phyloP scores from a whole-genome alignment of 2,113 vertebrate genomes.

The Mormoops blainvillei region DNA sequence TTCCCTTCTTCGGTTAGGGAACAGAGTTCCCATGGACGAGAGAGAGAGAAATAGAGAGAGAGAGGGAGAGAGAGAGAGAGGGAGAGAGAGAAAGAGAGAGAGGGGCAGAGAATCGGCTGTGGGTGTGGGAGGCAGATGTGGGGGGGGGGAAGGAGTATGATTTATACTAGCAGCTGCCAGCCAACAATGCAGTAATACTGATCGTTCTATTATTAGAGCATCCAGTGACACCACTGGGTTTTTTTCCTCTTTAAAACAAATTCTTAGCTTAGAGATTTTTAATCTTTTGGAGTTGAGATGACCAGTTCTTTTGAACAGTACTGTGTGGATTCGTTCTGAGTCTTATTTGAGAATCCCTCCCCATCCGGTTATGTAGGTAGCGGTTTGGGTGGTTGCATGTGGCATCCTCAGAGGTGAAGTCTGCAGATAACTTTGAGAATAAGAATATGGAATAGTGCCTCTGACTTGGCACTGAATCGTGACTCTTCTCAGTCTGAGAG shows the following conservation, averaged over 20 bases:
- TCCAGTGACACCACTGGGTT: neutral
- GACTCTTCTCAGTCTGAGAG: neutral
- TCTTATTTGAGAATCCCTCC: neutral
- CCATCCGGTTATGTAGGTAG: neutral
- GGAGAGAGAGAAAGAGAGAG: too few relatives aligned
- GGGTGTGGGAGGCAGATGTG: neutral
- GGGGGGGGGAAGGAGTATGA: neutral
- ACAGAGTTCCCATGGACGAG: neutral
- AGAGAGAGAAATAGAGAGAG: neutral
- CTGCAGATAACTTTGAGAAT: neutral
- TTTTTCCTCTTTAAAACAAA: neutral
- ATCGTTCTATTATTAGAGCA: conserved; percentile 9
- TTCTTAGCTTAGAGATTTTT: neutral
- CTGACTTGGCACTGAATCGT: neutral
- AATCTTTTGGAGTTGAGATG: neutral
- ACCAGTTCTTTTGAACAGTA: neutral
- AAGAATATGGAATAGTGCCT: neutral
- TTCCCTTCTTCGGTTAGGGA: neutral
- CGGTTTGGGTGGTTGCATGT: neutral
- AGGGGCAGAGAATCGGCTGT: neutral
- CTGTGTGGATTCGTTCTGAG: neutral
- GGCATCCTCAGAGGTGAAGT: neutral
- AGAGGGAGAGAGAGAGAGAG: neutral
- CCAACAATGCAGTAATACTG: neutral
- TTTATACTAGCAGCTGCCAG: neutral